Base-by-base conservation (phyloP, 2,888 invertebrate genomes). In the Drosophila demipolita region DNA sequence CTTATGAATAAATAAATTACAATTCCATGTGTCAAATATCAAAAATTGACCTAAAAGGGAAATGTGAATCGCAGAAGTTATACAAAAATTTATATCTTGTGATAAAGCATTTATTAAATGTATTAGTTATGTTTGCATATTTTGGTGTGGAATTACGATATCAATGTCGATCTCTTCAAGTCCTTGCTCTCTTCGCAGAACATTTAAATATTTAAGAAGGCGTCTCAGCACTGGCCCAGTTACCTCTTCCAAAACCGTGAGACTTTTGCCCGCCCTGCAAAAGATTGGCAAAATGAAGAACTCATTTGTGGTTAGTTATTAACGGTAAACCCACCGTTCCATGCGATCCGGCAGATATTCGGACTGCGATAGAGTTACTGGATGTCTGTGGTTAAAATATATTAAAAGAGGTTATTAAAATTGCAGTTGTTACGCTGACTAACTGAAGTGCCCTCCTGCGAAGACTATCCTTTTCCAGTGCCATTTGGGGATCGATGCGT, bases 321-420 rank as follows among this genome's bases (percentile, higher is more conserved):
- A 17, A 17, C 1, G 11, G 11, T 11, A 1, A 23, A 73, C 66
- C 0, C 40, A 76, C 76, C 64, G 42, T 20, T 35, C 11, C 20
- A 77, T 38, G 35, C 76, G 74, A 11, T 9, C 38, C 12, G 61
- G 67, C 23, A 76, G 38, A 42, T 78, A 78, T 9, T 58, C 59
- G 1, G 40, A n/a, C n/a, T 32, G 74, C 1, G 38, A 3, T 7
- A 53, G n/a, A 1, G 1, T n/a, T 0, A 7, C 9, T 2, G 55
- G 26, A 26, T 45, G n/a, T n/a, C 74, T 76, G 26, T 1, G 6
- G 15, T 29, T 1, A 8, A 42, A 12, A 15, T 17, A n/a, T 9
- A 26, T 33, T 36, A 12, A 40, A 42, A 8, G 0, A 42, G 3
- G 12, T 12, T 38, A 53, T 6, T 15, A 52, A 20, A 20, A 20